phyloP scores from a whole-genome alignment of 2,113 vertebrate genomes.

The Neogobius melanostomus region DNA sequence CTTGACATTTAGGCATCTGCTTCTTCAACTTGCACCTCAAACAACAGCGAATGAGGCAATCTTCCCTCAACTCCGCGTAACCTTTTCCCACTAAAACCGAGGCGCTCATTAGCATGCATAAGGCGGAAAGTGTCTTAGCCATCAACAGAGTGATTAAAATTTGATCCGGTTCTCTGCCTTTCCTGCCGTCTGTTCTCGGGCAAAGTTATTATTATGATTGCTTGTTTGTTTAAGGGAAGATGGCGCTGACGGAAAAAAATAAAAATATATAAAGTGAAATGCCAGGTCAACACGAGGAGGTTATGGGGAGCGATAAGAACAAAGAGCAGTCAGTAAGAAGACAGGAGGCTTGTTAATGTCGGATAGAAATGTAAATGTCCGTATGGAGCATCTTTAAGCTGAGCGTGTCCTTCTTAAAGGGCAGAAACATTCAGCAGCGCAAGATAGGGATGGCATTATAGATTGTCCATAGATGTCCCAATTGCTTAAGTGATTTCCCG shows the following conservation, averaged over 20 bases:
- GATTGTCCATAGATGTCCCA: not conserved
- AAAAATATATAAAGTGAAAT: slow-evolving; percentile 15
- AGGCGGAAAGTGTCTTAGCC: slow-evolving; percentile 22
- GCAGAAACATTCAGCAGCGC: slow-evolving; percentile 32
- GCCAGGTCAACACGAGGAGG: not conserved
- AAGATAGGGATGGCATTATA: slow-evolving; percentile 16
- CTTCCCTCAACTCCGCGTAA: slow-evolving; percentile 28
- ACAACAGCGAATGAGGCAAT: not conserved
- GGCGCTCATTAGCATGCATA: slow-evolving; percentile 43
- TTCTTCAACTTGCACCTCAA: slow-evolving; percentile 4
- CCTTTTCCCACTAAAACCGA: slow-evolving; percentile 15
- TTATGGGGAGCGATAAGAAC: slow-evolving; percentile 15
- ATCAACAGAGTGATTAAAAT: slow-evolving; percentile 43
- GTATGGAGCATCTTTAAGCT: slow-evolving; percentile 26
- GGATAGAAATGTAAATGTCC: slow-evolving; percentile 30
- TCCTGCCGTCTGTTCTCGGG: slow-evolving; percentile 38
- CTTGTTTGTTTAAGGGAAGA: slow-evolving; percentile 4
- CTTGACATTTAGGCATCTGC: slow-evolving; percentile 7
- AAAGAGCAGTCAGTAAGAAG: not conserved
- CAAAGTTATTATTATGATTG: slow-evolving; percentile 16
- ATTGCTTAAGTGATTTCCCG: not conserved
- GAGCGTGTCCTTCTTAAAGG: slow-evolving; percentile 49
- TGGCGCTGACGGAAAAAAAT: not conserved
- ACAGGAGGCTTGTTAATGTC: slow-evolving; percentile 7
- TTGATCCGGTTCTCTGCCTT: slow-evolving; percentile 31